A percentile compares a stretch with the other conserved stretches of the same genome.
Evolutionary conservation across 2,888 invertebrate genomes (phyloP).

Genomic region (Allygus modestus): DNA sequence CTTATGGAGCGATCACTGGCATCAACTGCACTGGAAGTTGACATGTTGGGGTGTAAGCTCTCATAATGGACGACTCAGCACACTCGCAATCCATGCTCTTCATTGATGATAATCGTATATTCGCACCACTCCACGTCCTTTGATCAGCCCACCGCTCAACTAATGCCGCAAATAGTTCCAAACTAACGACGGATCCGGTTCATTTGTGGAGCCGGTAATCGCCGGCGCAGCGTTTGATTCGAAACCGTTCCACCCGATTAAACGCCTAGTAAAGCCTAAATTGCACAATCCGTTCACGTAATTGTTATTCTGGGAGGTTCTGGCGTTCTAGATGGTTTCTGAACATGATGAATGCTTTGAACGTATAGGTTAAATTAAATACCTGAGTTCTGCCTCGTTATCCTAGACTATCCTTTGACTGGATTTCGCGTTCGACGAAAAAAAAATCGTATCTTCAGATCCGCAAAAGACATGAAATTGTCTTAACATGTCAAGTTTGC

Average conservation of each 20-base stretch:
- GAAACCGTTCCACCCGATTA: neutral
- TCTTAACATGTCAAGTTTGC: too few species aligned
- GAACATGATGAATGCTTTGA: too few species aligned
- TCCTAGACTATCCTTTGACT: too few species aligned
- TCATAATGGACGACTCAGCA: neutral
- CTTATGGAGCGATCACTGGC: too few species aligned
- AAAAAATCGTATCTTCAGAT: too few species aligned
- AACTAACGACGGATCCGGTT: slow-evolving; percentile 23
- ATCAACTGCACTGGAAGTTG: too few species aligned
- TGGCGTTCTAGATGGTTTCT: neutral
- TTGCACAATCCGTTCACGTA: neutral
- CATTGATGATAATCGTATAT: slow-evolving; percentile 36
- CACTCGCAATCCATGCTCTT: neutral
- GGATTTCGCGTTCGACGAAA: too few species aligned
- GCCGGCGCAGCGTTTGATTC: neutral
- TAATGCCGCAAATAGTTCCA: slow-evolving; percentile 31
- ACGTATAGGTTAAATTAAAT: too few species aligned
- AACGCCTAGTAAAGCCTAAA: neutral
- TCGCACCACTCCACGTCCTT: neutral
- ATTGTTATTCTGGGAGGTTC: neutral
- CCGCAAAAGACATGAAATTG: too few species aligned
- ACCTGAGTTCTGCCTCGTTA: too few species aligned
- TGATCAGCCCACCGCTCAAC: slow-evolving; percentile 1
- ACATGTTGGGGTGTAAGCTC: neutral
- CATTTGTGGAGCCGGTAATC: slow-evolving; percentile 8